phyloP scores from a whole-genome alignment of 2,888 invertebrate genomes.

The Callimorpha dominula region DNA sequence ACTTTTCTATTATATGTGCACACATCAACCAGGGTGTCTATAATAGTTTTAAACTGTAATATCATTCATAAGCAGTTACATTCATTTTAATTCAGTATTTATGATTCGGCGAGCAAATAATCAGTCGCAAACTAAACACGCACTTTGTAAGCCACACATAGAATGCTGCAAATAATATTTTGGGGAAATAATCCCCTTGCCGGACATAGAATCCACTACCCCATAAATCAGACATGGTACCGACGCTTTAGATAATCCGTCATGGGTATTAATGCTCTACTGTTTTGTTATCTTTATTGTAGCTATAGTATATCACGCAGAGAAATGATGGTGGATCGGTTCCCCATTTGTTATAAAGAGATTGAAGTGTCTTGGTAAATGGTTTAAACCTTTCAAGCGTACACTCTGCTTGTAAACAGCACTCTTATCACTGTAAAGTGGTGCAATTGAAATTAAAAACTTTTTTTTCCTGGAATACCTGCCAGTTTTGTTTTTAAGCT shows the following conservation, averaged over 20 bases:
- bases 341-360: slow-evolving; percentile 8
- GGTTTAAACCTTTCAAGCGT: not conserved
- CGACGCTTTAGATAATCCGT: slow-evolving; percentile 50
- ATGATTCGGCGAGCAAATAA: not conserved
- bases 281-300: slow-evolving; percentile 40
- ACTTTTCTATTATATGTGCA: no score
- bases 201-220: slow-evolving; percentile 41
- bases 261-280: slow-evolving; percentile 48
- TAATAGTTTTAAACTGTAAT: no score
- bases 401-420: no score
- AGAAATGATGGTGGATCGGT: slow-evolving; percentile 12
- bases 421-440: no score
- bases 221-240: slow-evolving; percentile 50
- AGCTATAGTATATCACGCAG: slow-evolving; percentile 35
- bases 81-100: not conserved
- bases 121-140: not conserved
- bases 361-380: not conserved
- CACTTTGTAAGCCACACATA: not conserved
- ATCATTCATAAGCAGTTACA: no score
- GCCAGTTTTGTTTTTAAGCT: no score
- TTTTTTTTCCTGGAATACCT: no score
- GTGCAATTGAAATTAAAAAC: no score
- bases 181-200: slow-evolving; percentile 20
- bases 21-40: no score
- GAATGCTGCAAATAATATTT: slow-evolving; percentile 15